Conservation (phyloP, 2,797 vertebrate genomes). For the Astyanax mexicanus region DNA sequence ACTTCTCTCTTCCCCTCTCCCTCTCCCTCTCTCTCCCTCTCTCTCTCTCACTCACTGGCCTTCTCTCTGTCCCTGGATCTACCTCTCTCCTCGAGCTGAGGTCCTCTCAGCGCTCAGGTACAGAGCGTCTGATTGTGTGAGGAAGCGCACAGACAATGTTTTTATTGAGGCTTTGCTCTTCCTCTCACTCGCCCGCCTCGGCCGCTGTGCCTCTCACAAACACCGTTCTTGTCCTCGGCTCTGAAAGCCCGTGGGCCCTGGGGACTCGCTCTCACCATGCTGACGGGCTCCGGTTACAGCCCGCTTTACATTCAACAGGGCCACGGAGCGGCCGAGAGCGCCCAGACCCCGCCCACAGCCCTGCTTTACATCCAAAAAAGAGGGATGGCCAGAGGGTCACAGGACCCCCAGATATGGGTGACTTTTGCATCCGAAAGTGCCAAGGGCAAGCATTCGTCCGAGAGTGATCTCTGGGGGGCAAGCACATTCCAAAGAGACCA, state of each 20-base stretch:
- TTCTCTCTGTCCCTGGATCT: conserved; percentile 54
- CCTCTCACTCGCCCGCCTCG: conserved; percentile 77
- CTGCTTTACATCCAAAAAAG: conserved; percentile 63
- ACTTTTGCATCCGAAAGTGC: conserved; percentile 48
- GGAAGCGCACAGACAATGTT: conserved; percentile 82
- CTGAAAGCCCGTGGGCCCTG: conserved; percentile 79
- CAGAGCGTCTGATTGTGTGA: conserved; percentile 79
- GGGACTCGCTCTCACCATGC: conserved; percentile 61
- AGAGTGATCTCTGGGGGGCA: conserved; percentile 56
- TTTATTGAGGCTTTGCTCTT: conserved; percentile 86
- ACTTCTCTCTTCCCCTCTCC: conserved; percentile 2
- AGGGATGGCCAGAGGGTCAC: conserved; percentile 42
- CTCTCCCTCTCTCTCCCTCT: conserved; percentile 24
- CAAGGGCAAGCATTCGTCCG: conserved; percentile 43
- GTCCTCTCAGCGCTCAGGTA: conserved; percentile 59
- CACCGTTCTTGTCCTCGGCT: conserved; percentile 78
- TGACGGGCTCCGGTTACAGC: conserved; percentile 76
- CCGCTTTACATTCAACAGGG: conserved; percentile 85
- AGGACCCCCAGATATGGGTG: conserved; percentile 44
- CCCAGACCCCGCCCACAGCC: conserved; percentile 20
- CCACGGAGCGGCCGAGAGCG: conserved; percentile 59
- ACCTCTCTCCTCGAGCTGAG: conserved; percentile 59
- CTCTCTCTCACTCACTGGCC: conserved; percentile 21
- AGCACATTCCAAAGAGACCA: conserved; percentile 52
- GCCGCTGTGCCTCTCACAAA: conserved; percentile 77